phyloP scores from a whole-genome alignment of 2,113 vertebrate genomes.

The Toxotes jaculatrix region DNA sequence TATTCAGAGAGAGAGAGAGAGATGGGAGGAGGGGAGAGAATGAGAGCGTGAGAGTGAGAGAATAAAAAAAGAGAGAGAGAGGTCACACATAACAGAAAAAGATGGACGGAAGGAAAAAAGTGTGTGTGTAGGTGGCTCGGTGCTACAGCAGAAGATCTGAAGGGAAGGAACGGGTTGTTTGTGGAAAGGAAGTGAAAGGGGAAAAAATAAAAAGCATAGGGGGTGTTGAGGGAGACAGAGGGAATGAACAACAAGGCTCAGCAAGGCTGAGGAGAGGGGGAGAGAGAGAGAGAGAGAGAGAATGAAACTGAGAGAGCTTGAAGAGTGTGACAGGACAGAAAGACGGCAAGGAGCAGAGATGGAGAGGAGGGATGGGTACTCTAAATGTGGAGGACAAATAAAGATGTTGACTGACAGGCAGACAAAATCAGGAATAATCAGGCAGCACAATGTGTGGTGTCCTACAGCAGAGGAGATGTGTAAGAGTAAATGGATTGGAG shows the following conservation, averaged over 20 bases:
- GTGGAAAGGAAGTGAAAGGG: constrained; percentile 41
- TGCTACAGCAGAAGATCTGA: constrained; percentile 58
- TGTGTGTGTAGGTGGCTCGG: constrained; percentile 54
- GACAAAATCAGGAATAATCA: constrained; percentile 65
- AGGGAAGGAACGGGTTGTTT: constrained; percentile 55
- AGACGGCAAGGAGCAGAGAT: constrained; percentile 21
- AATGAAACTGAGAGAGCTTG: constrained; percentile 31
- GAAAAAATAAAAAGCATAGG: constrained; percentile 22
- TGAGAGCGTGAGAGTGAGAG: constrained; percentile 50
- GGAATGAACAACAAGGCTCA: constrained; percentile 36
- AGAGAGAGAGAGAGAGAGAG: constrained; percentile 12
- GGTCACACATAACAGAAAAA: constrained; percentile 64
- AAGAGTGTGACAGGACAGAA: constrained; percentile 51
- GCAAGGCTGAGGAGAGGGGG: neutral
- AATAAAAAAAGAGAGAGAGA: constrained; percentile 42
- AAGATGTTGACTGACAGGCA: constrained; percentile 63
- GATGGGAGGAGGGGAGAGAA: constrained; percentile 51
- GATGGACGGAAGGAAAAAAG: constrained; percentile 58
- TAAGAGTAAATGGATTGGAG: constrained; percentile 54
- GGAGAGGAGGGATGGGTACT: constrained; percentile 29
- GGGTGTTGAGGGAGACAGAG: constrained; percentile 45
- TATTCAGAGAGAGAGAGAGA: constrained; percentile 86
- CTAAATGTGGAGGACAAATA: constrained; percentile 60
- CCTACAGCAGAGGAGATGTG: constrained; percentile 50
- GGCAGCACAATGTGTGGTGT: constrained; percentile 46